phyloP scores from a whole-genome alignment of 92 coral and sea anemone genomes.

The Pocillopora meandrina region DNA sequence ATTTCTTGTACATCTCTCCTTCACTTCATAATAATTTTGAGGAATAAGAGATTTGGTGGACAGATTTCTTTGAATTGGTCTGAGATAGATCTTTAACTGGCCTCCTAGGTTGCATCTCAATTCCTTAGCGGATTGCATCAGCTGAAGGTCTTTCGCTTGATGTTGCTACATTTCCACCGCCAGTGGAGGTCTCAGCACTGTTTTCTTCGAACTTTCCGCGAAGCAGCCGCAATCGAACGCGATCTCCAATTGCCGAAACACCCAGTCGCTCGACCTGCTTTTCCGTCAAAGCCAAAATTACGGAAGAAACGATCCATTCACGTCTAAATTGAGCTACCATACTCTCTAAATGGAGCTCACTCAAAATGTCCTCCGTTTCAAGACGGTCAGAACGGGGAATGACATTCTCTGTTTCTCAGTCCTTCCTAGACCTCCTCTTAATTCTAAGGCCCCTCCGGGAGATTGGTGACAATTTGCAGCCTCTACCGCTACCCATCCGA shows the following conservation, averaged over 20 bases:
- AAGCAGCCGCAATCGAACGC: slow-evolving; percentile 35
- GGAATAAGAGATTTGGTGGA: slow-evolving; percentile 51
- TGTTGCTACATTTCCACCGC: neutral
- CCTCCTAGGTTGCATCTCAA: slow-evolving; percentile 46
- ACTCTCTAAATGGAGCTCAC: slow-evolving; percentile 21
- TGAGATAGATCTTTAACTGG: slow-evolving; percentile 50
- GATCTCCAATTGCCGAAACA: slow-evolving; percentile 35
- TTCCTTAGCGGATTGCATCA: slow-evolving; percentile 32
- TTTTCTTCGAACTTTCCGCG: slow-evolving; percentile 1
- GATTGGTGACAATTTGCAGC: slow-evolving; percentile 28
- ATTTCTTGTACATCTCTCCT: slow-evolving; percentile 46
- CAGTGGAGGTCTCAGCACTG: slow-evolving; percentile 2
- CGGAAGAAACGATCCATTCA: slow-evolving; percentile 36
- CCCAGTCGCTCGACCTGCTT: slow-evolving; percentile 34
- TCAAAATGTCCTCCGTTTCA: slow-evolving; percentile 28
- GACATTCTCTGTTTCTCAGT: neutral
- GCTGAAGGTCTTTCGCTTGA: neutral
- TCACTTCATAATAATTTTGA: slow-evolving; percentile 31
- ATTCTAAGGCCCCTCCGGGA: neutral
- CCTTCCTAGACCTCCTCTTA: neutral
- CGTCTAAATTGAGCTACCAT: slow-evolving; percentile 2
- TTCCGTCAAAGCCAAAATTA: slow-evolving; percentile 26
- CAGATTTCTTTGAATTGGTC: slow-evolving; percentile 49
- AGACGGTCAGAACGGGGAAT: neutral
- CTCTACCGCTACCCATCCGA: slow-evolving; percentile 55